Evolutionary conservation across 2,797 vertebrate species (phyloP).

Genomic region (Tragelaphus eurycerus): DNA sequence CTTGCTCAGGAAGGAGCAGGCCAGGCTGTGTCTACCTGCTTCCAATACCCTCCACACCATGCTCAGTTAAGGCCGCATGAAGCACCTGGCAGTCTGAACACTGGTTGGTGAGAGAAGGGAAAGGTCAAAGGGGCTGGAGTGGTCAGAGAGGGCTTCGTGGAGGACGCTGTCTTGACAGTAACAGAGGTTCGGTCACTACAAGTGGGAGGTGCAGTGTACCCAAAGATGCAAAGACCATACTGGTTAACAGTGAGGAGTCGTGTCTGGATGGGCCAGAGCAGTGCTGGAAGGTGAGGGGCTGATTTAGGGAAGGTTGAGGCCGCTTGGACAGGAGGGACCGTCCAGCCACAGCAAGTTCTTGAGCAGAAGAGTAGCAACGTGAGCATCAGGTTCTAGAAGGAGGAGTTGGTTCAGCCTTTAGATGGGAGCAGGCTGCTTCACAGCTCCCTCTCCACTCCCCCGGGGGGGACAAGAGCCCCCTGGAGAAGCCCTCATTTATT

Average conservation of each 20-base stretch:
- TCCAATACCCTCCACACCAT: background rate
- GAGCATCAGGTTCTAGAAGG: background rate
- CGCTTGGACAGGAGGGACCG: fast-evolving
- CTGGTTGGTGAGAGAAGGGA: background rate
- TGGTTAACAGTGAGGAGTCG: background rate
- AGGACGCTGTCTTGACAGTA: background rate
- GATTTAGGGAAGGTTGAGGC: background rate
- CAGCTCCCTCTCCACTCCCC: background rate
- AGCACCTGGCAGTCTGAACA: background rate
- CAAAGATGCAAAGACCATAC: background rate
- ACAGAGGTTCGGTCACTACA: background rate
- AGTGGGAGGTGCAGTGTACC: background rate
- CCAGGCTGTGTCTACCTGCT: background rate
- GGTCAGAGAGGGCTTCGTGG: background rate
- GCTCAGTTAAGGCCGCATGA: background rate
- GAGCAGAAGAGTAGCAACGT: background rate
- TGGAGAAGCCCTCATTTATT: background rate
- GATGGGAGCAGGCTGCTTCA: background rate
- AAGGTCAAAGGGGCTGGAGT: background rate
- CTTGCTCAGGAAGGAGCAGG: background rate
- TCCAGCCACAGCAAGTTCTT: background rate
- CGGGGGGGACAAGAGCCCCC: background rate
- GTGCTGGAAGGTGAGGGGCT: background rate
- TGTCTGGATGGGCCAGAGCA: background rate
- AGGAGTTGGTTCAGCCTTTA: background rate